Conservation (phyloP, 2,113 vertebrate genomes). For the Seriola quinqueradiata region DNA sequence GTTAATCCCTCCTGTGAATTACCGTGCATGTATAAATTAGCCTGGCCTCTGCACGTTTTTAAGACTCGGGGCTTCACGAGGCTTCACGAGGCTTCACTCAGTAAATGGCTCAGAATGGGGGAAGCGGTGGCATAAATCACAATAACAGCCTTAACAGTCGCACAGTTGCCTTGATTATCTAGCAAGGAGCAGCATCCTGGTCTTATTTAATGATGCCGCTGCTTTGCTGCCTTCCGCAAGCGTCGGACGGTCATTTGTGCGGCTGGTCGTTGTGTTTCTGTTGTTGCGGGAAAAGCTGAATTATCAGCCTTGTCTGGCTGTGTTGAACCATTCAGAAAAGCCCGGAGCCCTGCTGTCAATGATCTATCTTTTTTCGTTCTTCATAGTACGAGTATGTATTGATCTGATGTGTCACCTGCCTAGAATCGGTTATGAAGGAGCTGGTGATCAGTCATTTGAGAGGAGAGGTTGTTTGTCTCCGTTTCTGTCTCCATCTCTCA, state of each 20-base stretch:
- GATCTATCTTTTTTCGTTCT: constrained; percentile 48
- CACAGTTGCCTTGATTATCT: constrained; percentile 64
- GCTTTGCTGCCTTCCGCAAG: constrained; percentile 7
- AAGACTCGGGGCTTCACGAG: constrained; percentile 31
- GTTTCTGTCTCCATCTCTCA: constrained; percentile 49
- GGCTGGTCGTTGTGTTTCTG: constrained; percentile 28
- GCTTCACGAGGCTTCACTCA: constrained; percentile 30
- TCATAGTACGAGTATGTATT: constrained; percentile 38
- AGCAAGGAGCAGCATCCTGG: constrained; percentile 43
- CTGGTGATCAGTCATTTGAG: constrained; percentile 68
- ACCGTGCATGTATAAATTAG: constrained; percentile 58
- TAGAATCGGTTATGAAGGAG: constrained; percentile 40
- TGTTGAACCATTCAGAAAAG: constrained; percentile 35
- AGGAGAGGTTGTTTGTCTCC: constrained; percentile 54
- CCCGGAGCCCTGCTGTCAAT: constrained; percentile 46
- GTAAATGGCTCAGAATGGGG: constrained; percentile 54
- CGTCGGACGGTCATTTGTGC: constrained; percentile 29
- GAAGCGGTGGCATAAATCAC: constrained; percentile 67
- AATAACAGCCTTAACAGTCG: constrained; percentile 44
- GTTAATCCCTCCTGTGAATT: constrained; percentile 55
- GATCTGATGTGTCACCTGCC: constrained; percentile 73
- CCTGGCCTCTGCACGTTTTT: constrained; percentile 33
- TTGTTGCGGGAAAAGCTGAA: constrained; percentile 29
- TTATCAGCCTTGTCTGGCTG: constrained; percentile 45
- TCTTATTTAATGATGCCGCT: constrained; percentile 53